phyloP scores from a whole-genome alignment of 2,797 vertebrate species.

The Oreortyx pictus region DNA sequence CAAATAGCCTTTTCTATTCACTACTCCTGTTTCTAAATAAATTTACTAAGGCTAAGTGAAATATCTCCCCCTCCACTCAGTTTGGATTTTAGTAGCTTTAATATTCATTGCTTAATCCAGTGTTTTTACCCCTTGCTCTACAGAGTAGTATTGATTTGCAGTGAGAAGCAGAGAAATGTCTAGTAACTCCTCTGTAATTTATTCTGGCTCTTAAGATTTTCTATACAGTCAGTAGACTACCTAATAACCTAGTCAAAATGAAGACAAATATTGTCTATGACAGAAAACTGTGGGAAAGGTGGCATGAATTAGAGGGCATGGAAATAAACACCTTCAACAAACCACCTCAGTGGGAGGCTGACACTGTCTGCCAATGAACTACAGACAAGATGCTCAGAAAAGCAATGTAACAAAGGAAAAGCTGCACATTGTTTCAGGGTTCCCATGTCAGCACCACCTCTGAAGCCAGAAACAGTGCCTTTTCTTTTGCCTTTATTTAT shows the following conservation, averaged over 20 bases:
- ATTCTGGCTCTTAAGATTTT: conserved; percentile 41
- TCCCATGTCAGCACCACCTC: conserved; percentile 52
- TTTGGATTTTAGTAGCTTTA: neutral
- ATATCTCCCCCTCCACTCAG: neutral
- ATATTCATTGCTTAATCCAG: conserved; percentile 5
- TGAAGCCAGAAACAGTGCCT: conserved; percentile 41
- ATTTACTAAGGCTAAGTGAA: neutral
- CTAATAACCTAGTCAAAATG: conserved; percentile 43
- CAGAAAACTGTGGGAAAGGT: neutral
- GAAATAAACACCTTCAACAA: conserved; percentile 66
- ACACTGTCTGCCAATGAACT: conserved; percentile 16
- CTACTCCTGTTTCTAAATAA: neutral
- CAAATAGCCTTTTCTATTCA: neutral
- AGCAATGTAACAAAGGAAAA: conserved; percentile 8
- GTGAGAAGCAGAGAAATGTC: conserved; percentile 20
- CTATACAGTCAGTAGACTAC: neutral
- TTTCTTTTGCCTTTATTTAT: conserved; percentile 5
- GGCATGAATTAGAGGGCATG: conserved; percentile 13
- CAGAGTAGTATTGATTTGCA: conserved; percentile 44
- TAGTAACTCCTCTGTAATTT: neutral
- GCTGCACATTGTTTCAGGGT: neutral
- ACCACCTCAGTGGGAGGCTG: conserved; percentile 9
- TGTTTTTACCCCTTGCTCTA: neutral
- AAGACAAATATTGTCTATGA: conserved; percentile 35
- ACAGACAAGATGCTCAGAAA: conserved; percentile 40